A percentile compares a stretch with the other conserved stretches of the same genome.
Evolutionary conservation across 2,797 vertebrate genomes (phyloP).

Genomic region (Phrynocephalus vlangalii): DNA sequence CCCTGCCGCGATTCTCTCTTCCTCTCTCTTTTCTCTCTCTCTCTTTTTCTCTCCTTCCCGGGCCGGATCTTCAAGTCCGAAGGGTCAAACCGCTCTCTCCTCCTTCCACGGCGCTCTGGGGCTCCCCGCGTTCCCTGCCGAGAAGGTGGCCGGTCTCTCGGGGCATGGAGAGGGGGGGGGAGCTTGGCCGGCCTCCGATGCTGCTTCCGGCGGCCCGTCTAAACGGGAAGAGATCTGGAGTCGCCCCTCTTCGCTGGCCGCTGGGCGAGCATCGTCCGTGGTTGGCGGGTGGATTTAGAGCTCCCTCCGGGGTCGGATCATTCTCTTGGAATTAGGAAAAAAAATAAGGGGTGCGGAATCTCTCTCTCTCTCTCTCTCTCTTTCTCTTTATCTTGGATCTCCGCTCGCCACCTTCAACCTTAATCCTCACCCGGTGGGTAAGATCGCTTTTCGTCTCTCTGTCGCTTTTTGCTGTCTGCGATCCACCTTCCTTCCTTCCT

Average conservation of each 20-base stretch:
- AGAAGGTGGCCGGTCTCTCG: not conserved
- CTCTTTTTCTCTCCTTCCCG: not conserved
- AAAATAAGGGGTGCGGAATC: too few relatives aligned
- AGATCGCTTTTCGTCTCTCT: not conserved
- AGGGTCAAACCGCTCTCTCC: not conserved
- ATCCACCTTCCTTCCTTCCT: not conserved
- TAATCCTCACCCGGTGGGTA: too few relatives aligned
- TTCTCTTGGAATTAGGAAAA: not conserved
- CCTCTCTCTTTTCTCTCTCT: not conserved
- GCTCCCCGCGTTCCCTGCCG: not conserved
- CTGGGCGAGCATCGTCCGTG: not conserved
- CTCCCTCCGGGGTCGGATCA: constrained; percentile 32
- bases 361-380: too few relatives aligned
- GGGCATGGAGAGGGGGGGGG: not conserved
- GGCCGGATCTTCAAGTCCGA: not conserved
- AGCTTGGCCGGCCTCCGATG: not conserved
- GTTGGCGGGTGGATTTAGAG: not conserved
- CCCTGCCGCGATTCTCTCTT: too few relatives aligned
- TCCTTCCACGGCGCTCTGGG: not conserved
- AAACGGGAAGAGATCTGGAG: not conserved
- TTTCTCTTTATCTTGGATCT: not conserved
- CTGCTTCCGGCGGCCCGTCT: not conserved
- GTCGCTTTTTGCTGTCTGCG: too few relatives aligned
- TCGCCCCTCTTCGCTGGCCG: not conserved
- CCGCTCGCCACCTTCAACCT: too few relatives aligned